phyloP scores from a whole-genome alignment of 2,113 vertebrate genomes.

The Anarhynchus alexandrinus region DNA sequence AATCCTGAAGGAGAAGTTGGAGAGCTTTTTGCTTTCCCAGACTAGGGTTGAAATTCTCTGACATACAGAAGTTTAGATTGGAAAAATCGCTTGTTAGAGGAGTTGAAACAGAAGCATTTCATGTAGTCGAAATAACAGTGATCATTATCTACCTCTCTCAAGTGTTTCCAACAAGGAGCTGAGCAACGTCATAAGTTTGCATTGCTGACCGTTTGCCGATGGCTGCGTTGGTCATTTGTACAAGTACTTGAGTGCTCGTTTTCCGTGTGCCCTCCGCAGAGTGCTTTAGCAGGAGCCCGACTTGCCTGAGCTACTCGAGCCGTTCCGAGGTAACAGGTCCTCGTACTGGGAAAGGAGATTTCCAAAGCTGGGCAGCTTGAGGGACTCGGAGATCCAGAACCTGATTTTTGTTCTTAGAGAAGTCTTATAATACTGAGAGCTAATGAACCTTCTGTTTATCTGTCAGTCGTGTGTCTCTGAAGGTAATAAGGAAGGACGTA shows the following conservation, averaged over 20 bases:
- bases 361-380: not conserved
- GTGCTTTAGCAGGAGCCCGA: not conserved
- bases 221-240: not conserved
- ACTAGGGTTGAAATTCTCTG: not conserved
- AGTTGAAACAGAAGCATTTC: not conserved
- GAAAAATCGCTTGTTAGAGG: not conserved
- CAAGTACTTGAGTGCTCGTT: not conserved
- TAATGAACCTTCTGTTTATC: not conserved
- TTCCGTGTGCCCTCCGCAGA: not conserved
- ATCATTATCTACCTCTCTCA: not conserved
- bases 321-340: not conserved
- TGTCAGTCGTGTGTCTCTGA: not conserved
- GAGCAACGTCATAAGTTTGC: not conserved
- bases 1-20: not conserved
- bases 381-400: not conserved
- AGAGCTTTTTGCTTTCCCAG: not conserved
- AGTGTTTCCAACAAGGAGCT: not conserved
- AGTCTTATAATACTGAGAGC: not conserved
- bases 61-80: not conserved
- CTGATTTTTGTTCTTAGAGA: not conserved
- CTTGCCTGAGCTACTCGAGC: not conserved
- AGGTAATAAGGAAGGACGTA: not conserved
- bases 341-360: not conserved
- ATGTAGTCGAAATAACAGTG: not conserved
- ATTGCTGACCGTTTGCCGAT: not conserved